Conservation (phyloP, 2,113 vertebrate genomes). For the Gavialis gangeticus region DNA sequence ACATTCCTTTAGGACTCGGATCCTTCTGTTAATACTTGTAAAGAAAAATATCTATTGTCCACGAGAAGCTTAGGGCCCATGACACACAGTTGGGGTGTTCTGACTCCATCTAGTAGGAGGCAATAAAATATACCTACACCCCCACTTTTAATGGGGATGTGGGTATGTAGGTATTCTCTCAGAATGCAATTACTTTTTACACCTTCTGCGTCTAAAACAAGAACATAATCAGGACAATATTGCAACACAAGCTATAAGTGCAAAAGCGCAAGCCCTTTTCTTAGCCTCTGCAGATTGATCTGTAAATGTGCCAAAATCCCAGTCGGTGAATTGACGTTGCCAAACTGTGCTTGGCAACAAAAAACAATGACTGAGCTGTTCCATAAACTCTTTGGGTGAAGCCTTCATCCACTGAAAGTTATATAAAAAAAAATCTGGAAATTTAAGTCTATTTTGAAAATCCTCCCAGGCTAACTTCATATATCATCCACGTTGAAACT, state of each 20-base stretch:
- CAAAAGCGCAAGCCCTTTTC: not conserved
- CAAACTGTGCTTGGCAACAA: slow-evolving; percentile 21
- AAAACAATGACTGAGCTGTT: slow-evolving; percentile 52
- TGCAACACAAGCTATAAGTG: not conserved
- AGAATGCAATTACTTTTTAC: not conserved
- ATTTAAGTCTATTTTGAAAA: slow-evolving; percentile 78
- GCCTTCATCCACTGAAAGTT: slow-evolving; percentile 64
- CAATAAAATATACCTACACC: not conserved
- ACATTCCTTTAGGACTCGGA: not conserved
- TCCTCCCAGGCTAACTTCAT: slow-evolving; percentile 70
- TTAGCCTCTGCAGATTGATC: not conserved
- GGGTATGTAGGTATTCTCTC: not conserved
- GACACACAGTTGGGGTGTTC: not conserved
- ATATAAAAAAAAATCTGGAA: slow-evolving; percentile 41
- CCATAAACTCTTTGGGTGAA: slow-evolving; percentile 48
- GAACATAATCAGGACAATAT: not conserved
- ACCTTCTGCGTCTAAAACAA: not conserved
- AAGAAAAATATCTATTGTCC: not conserved
- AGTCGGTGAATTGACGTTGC: slow-evolving; percentile 29
- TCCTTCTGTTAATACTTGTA: not conserved
- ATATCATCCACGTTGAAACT: slow-evolving; percentile 76
- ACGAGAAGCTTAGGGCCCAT: not conserved
- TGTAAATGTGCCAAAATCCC: not conserved
- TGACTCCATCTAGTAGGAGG: not conserved
- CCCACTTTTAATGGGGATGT: too few species aligned